phyloP scores from a whole-genome alignment of 2,888 invertebrate species.

The Sympetrum striolatum region DNA sequence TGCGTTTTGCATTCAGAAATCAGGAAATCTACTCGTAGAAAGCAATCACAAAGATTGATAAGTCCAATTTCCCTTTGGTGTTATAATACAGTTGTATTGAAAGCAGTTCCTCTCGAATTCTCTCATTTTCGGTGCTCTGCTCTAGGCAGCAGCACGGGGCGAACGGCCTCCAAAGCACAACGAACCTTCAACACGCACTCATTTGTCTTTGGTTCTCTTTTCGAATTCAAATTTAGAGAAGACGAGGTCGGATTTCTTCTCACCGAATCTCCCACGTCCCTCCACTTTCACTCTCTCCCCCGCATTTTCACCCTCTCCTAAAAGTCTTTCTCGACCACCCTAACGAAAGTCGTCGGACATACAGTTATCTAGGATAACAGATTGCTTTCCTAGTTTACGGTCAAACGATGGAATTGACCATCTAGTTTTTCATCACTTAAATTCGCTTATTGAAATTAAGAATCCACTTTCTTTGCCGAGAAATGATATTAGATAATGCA shows the following conservation, averaged over 20 bases:
- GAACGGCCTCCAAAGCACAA: conserved; percentile 26
- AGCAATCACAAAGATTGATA: too few species aligned
- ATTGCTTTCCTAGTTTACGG: too few species aligned
- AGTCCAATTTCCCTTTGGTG: too few species aligned
- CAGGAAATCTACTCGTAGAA: too few species aligned
- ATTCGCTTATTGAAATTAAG: too few species aligned
- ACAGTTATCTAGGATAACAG: too few species aligned
- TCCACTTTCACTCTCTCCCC: background rate
- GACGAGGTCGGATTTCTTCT: background rate
- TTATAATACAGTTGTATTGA: background rate
- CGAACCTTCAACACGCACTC: conserved; percentile 24
- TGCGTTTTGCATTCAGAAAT: too few species aligned
- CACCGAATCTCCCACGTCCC: conserved; percentile 19
- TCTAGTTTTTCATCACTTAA: too few species aligned
- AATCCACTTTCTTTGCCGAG: too few species aligned
- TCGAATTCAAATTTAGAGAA: background rate
- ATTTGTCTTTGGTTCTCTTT: conserved; percentile 38
- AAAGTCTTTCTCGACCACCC: background rate
- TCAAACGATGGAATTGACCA: too few species aligned
- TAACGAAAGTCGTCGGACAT: too few species aligned
- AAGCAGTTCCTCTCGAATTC: background rate
- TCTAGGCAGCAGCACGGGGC: background rate
- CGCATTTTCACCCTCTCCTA: conserved; percentile 8
- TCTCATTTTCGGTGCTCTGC: background rate
- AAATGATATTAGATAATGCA: too few species aligned